Base-by-base conservation (phyloP, 2,113 vertebrate genomes). In the Fregetta grallaria region DNA sequence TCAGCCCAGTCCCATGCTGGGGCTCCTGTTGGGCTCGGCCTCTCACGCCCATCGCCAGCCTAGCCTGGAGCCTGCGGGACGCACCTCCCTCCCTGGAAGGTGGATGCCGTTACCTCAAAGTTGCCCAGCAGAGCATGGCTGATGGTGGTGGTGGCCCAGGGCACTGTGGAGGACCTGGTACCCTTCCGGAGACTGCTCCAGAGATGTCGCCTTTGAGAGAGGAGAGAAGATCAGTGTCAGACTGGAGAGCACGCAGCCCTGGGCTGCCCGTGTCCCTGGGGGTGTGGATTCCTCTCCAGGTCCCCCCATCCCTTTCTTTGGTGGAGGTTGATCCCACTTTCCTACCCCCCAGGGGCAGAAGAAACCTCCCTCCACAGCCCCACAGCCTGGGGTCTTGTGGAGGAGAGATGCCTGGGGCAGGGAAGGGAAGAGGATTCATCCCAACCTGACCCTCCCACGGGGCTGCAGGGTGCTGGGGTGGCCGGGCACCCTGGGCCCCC, bases 71-170 rank as follows among this genome's bases (percentile, higher is more conserved):
- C 15, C 36, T 17, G 7, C 1, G 0, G 16, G 11, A 75, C 34
- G 40, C 36, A 73, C 8, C 17, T 52, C 11, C 34, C 77, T 32
- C 23, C 30, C 6, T 36, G 8, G 67, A n/a, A 58, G 52, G 30
- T 44, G 36, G 40, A 34, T 6, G 17, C 38, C 2, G 0, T 76
- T 98, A 99, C 99, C 99, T 99, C 99, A 98, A 99, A 99, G 96
- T 99, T 99, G 78, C 99, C 99, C 78, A 99, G 98, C 47, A 99
- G 98, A 29, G 99, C 98, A 85, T 98, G 99, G 98, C 99, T 99
- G 98, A 99, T 95, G 29, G 99, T 98, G 42, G 98, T 98, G 40
- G 98, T 98, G 86, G 98, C 96, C 95, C 98, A 98, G 94, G 98
- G 96, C 18, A 97, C 97, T 73, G 98, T 72, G 19, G 97, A 91